A percentile compares a stretch with the other conserved stretches of the same genome.
These are phyloP conservation scores for Carassius auratus DNA, from an alignment of 2,113 vertebrate genomes.

Conservation along the genomic window DNA sequence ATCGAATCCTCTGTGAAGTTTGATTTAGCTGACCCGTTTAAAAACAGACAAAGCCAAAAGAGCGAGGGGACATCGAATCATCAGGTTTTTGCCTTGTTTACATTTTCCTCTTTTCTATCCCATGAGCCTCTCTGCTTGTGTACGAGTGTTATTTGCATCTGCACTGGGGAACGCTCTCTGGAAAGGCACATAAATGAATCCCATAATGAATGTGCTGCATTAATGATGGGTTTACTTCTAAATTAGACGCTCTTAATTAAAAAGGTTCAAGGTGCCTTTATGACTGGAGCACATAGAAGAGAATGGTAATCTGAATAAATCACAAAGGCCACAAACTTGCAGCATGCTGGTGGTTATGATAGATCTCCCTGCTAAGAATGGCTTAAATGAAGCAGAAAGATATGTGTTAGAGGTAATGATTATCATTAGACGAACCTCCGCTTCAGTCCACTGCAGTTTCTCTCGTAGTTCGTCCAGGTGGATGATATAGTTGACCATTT, in stretches of 20 bases:
- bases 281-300: constrained; percentile 61
- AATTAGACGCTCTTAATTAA: constrained; percentile 77
- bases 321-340: constrained; percentile 64
- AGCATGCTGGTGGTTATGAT: constrained; percentile 59
- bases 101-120: background rate
- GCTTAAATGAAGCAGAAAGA: constrained; percentile 77
- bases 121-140: constrained; percentile 53
- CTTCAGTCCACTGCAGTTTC: background rate
- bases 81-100: background rate
- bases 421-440: constrained; percentile 70
- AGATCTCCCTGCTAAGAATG: constrained; percentile 69
- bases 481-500: background rate
- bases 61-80: background rate
- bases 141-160: constrained; percentile 59
- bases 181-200: constrained; percentile 29
- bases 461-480: constrained; percentile 7
- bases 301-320: constrained; percentile 71
- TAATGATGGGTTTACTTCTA: constrained; percentile 72
- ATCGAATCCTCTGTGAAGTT: background rate
- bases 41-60: constrained; percentile 2
- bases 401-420: constrained; percentile 73
- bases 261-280: constrained; percentile 71
- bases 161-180: constrained; percentile 51
- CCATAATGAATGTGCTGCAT: constrained; percentile 61
- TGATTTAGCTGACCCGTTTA: constrained; percentile 14